Conservation (phyloP, 2,888 invertebrate species). For the Hylaea fasciaria region DNA sequence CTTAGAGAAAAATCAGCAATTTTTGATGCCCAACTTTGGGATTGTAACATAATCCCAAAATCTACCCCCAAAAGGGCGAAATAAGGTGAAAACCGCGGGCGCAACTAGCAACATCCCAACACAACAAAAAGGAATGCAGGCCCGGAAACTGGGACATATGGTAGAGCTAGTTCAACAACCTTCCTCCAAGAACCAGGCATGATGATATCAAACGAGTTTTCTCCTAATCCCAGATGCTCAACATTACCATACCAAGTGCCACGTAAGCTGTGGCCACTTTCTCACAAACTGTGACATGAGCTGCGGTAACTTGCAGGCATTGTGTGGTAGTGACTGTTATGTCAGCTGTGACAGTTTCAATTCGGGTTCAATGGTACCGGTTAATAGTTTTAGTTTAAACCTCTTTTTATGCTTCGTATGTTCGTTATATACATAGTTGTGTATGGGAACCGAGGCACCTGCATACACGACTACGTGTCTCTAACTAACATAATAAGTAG, state of each 20-base stretch:
- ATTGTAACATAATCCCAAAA: too few relatives aligned
- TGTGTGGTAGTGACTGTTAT: conserved; percentile 8
- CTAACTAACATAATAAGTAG: too few relatives aligned
- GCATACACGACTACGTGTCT: too few relatives aligned
- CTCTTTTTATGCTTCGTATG: conserved; percentile 7
- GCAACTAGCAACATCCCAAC: conserved; percentile 26
- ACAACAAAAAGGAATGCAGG: conserved; percentile 38
- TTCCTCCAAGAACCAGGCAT: conserved; percentile 22
- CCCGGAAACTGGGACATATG: conserved; percentile 44
- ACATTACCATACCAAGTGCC: not conserved
- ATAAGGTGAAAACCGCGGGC: too few relatives aligned
- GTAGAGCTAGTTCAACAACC: conserved; percentile 42
- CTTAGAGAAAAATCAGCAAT: too few relatives aligned
- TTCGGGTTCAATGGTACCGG: conserved; percentile 39
- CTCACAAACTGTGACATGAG: not conserved
- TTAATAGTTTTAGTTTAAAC: conserved; percentile 21
- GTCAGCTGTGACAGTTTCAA: conserved; percentile 22
- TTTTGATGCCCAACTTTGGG: too few relatives aligned
- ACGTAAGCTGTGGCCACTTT: conserved; percentile 15
- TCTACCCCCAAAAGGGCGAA: too few relatives aligned
- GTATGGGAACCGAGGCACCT: too few relatives aligned
- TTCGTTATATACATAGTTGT: too few relatives aligned
- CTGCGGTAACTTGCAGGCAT: not conserved
- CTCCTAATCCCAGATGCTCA: conserved; percentile 40
- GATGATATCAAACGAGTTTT: conserved; percentile 42